phyloP scores from a whole-genome alignment of 2,888 invertebrate genomes.

The Ligdia adustata region DNA sequence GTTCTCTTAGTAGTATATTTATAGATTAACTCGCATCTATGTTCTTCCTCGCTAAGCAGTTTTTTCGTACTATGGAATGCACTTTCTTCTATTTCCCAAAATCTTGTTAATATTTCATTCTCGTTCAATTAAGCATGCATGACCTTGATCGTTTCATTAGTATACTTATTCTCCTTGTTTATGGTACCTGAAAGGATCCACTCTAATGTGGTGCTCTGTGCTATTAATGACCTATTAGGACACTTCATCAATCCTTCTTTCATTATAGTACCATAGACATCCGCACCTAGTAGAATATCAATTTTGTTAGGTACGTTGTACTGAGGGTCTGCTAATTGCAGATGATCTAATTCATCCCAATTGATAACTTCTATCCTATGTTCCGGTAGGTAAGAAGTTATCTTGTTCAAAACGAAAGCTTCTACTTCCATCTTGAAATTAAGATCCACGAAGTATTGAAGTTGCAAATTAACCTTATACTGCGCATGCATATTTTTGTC shows the following conservation, averaged over 20 bases:
- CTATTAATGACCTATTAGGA: background rate
- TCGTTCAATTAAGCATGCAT: background rate
- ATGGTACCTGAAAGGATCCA: background rate
- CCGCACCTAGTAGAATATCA: too few relatives aligned
- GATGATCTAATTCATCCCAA: background rate
- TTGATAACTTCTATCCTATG: too few relatives aligned
- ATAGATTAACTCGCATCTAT: background rate
- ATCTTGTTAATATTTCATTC: background rate
- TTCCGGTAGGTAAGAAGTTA: too few relatives aligned
- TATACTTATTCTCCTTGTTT: background rate
- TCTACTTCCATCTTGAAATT: too few relatives aligned
- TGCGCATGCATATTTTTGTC: too few relatives aligned
- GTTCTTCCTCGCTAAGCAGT: background rate
- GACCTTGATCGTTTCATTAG: background rate
- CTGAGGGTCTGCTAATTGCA: too few relatives aligned
- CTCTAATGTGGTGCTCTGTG: background rate
- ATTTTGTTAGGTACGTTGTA: too few relatives aligned
- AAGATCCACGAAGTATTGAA: too few relatives aligned
- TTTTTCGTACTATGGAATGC: background rate
- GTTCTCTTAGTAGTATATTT: background rate
- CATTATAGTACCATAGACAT: too few relatives aligned
- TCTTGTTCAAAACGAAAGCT: too few relatives aligned
- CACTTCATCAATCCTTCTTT: background rate
- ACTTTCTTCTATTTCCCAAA: slow-evolving; percentile 1
- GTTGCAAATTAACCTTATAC: too few relatives aligned